A percentile compares a stretch with the other conserved stretches of the same genome.
These are phyloP conservation scores for Ophthalmolycus amberensis DNA, from an alignment of 2,113 vertebrate species.

Conservation along the genomic window DNA sequence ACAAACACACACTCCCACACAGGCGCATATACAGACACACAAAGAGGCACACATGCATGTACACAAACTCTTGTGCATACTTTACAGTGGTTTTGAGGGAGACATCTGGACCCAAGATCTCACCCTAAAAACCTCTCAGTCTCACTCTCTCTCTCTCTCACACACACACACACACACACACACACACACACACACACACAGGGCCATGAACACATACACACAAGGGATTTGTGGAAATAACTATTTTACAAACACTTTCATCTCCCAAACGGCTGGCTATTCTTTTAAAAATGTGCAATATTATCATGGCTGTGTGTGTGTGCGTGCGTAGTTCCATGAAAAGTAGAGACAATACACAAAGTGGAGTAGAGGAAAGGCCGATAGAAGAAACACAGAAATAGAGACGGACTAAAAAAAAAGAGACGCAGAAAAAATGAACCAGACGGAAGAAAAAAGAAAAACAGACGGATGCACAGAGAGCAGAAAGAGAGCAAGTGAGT, in stretches of 20 bases:
- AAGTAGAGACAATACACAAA: not conserved
- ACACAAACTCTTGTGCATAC: constrained; percentile 43
- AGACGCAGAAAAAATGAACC: constrained; percentile 46
- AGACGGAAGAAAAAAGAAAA: constrained; percentile 57
- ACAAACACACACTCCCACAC: constrained; percentile 28
- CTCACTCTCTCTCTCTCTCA: not conserved
- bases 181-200: not conserved
- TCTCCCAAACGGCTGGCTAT: constrained; percentile 1
- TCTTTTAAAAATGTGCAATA: not conserved
- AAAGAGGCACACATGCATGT: constrained; percentile 33
- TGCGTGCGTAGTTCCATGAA: not conserved
- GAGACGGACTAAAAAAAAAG: constrained; percentile 32
- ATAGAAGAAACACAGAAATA: constrained; percentile 19
- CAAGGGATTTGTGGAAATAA: not conserved
- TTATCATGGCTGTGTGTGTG: not conserved
- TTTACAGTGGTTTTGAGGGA: constrained; percentile 49
- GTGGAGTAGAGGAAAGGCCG: constrained; percentile 2
- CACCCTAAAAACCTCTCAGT: constrained; percentile 34
- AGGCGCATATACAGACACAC: constrained; percentile 28
- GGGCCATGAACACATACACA: not conserved
- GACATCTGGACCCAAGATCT: constrained; percentile 28
- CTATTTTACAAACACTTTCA: constrained; percentile 14
- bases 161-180: not conserved
- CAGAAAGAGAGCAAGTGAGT: constrained; percentile 65
- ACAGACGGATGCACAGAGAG: constrained; percentile 63